Evolutionary conservation across 2,113 vertebrate genomes (phyloP).

Genomic region (Mormyrus lacerda): DNA sequence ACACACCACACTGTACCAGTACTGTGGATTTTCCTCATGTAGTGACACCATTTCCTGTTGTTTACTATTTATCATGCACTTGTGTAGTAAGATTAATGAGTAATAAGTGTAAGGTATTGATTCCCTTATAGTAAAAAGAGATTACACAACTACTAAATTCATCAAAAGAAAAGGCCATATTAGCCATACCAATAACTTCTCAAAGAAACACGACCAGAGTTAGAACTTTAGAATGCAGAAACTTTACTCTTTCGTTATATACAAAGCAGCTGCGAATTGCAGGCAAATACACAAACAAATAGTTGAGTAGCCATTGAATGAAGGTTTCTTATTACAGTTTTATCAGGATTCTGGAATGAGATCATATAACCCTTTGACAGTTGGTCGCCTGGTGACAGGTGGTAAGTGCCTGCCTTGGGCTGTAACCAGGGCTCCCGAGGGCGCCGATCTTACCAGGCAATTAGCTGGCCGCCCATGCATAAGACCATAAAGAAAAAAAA

Average conservation of each 20-base stretch:
- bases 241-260: conserved; percentile 34
- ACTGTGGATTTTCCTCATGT: background rate
- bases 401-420: conserved; percentile 5
- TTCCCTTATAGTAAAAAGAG: background rate
- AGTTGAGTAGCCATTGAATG: conserved; percentile 7
- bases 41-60: background rate
- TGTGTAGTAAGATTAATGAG: background rate
- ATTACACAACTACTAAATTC: background rate
- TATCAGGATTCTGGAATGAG: background rate
- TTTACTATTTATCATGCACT: background rate
- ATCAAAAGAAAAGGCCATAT: background rate
- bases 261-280: conserved; percentile 24
- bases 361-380: background rate
- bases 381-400: conserved; percentile 6
- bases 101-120: background rate
- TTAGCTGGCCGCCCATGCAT: conserved; percentile 34
- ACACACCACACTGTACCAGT: background rate
- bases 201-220: background rate
- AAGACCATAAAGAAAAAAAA: conserved; percentile 20
- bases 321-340: background rate
- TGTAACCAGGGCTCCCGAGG: conserved; percentile 18
- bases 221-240: conserved; percentile 29
- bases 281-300: conserved; percentile 33
- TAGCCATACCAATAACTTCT: background rate
- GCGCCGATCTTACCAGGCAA: conserved; percentile 21